Conservation (phyloP, 2,113 vertebrate genomes). For the Peromyscus leucopus region DNA sequence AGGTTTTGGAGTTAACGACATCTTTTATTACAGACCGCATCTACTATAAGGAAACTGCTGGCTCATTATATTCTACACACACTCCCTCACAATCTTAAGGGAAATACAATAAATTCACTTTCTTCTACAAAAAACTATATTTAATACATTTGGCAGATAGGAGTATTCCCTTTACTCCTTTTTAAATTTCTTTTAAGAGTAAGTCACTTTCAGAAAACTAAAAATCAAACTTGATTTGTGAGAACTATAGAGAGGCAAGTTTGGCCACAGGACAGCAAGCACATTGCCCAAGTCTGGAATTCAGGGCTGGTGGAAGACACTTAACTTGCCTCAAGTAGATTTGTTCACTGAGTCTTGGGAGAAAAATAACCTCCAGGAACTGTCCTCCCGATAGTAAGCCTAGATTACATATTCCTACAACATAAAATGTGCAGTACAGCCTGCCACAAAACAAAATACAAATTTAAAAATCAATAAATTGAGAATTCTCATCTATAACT, state of each 20-base stretch:
- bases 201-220: conserved; percentile 77
- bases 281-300: conserved; percentile 1
- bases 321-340: conserved; percentile 28
- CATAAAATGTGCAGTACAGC: background rate
- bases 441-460: background rate
- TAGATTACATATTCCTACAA: conserved; percentile 13
- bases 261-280: conserved; percentile 58
- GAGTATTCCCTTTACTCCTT: conserved; percentile 63
- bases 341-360: conserved; percentile 35
- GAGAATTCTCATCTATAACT: background rate
- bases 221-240: conserved; percentile 59
- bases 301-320: background rate
- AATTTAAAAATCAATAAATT: conserved; percentile 38
- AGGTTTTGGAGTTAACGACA: conserved; percentile 78
- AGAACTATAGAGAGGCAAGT: conserved; percentile 35
- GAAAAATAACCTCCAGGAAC: conserved; percentile 42
- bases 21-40: conserved; percentile 81
- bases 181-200: conserved; percentile 46
- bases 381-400: conserved; percentile 11
- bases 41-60: conserved; percentile 77
- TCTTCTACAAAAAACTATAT: conserved; percentile 66
- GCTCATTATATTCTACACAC: conserved; percentile 76
- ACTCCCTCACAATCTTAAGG: conserved; percentile 76
- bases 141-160: conserved; percentile 78
- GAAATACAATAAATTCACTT: conserved; percentile 75